Base-by-base conservation (phyloP, 2,888 invertebrate species). In the Campopleginae sp. region DNA sequence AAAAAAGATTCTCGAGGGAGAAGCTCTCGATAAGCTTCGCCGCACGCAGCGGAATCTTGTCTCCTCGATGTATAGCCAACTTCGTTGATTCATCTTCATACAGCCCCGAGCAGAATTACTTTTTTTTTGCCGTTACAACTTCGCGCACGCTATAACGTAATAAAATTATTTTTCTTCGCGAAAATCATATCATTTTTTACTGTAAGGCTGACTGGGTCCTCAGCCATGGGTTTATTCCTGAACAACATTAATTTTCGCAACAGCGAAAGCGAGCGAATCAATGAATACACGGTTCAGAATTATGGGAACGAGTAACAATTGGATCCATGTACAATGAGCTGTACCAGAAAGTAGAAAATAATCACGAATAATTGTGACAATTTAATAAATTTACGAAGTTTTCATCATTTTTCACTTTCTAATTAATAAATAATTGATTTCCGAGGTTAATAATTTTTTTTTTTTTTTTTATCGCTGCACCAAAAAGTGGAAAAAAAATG, bases 51-150 rank as follows among this genome's bases (percentile, higher is more conserved):
- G 38, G 38, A 84, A 80, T 76, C 46, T 65, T n/a, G 23, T 76
- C 71, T 84, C 48, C 71, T 80, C 58, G 71, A 63, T 46, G 31
- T 23, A 61, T 10, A 48, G 27, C n/a, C n/a, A 63, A 33, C 68
- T 33, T 46, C 51, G 31, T 38, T 38, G 51, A 46, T 70, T 46
- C 58, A 71, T 58, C 66, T 48, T 27, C 44, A 44, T 12, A 31
- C 48, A 54, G 78, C 61, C 46, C 38, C 23, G 14, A 77, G 75
- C 61, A 63, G 27, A 14, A 51, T 63, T n/a, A 3, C 46, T 74
- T 80, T 80, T 80, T 80, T 38, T 82, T 54, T n/a, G 54, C 31
- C 17, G 38, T 33, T 61, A 44, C 14, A 78, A 17, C 63, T 51
- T 42, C 19, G 27, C 58, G 44, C 33, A 33, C 71, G 65, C 63